Evolutionary conservation across 2,888 invertebrate genomes (phyloP), one percentile per base, ranked within the genome.

Genomic region (Phortica magna): DNA sequence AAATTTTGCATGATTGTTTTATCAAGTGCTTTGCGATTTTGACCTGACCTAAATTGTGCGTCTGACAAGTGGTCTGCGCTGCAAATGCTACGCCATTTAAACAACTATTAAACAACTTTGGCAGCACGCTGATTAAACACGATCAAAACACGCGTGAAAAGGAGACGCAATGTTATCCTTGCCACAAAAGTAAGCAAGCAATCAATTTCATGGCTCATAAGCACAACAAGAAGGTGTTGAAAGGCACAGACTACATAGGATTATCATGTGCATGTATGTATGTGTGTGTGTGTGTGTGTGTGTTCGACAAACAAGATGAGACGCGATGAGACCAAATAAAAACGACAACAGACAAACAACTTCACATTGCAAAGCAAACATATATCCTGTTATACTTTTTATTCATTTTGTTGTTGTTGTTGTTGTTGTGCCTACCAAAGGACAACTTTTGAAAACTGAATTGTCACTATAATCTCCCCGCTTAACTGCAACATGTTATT

Each of bases 391-490:
- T 67, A 42, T 67, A 67, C 10, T 17, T 14, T 67, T 7, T 67
- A n/a, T n/a, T 17, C 31, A n/a, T 48, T 48, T 12, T 48, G 14
- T 14, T 12, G 3, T 12, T 12, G 48, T 48, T 48, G 48, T 14
- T 5, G 7, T 64, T 64, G n/a, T 14, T 12, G 17, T 55, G 17
- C 55, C 55, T 17, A 55, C 17, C 9, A 7, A 22, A 59, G 6
- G n/a, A 53, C 59, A 59, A 17, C 59, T 59, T 59, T 59, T 14
- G 59, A 59, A 48, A 59, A 61, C 14, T 43, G 55, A 73, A 77
- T 81, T 70, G 74, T 74, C 78, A 17, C 76, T 85, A 87, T 48
- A 48, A 48, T 48, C 48, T 48, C 9, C 48, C 14, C 10, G 48
- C 48, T 12, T 14, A 48, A 48, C 48, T 9, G 14, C 48, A 48